Conservation (phyloP, 2,113 vertebrate species). For the Labeo catla region DNA sequence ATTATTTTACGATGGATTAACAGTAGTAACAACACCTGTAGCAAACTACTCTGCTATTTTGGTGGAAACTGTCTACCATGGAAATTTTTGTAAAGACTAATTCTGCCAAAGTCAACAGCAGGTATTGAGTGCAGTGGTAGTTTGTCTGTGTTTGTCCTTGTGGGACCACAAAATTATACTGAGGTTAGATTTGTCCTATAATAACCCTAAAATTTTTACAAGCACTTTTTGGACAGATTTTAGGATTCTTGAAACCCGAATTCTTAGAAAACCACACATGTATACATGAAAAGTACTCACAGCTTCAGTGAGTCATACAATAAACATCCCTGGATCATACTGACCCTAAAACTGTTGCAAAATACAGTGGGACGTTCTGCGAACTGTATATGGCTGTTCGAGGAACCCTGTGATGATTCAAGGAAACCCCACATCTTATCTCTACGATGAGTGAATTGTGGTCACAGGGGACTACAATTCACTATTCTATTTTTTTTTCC, state of each 20-base stretch:
- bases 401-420: not conserved
- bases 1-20: not conserved
- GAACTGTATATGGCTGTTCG: not conserved
- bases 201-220: not conserved
- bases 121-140: not conserved
- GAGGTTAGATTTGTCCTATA: not conserved
- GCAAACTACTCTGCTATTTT: not conserved
- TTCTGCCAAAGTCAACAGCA: not conserved
- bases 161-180: not conserved
- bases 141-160: not conserved
- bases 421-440: slow-evolving; percentile 1
- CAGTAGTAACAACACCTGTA: not conserved
- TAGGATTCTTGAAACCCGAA: not conserved
- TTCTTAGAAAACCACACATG: slow-evolving; percentile 4
- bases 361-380: not conserved
- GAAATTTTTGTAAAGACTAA: not conserved
- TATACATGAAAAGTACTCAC: too few species aligned
- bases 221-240: not conserved
- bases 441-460: not conserved
- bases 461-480: not conserved
- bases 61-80: not conserved
- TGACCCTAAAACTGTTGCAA: not conserved
- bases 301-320: not conserved
- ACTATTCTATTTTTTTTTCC: not conserved
- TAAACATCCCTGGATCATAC: slow-evolving; percentile 9